Evolutionary conservation across 2,888 invertebrate species (phyloP).

Genomic region (Folsomia manolachei): DNA sequence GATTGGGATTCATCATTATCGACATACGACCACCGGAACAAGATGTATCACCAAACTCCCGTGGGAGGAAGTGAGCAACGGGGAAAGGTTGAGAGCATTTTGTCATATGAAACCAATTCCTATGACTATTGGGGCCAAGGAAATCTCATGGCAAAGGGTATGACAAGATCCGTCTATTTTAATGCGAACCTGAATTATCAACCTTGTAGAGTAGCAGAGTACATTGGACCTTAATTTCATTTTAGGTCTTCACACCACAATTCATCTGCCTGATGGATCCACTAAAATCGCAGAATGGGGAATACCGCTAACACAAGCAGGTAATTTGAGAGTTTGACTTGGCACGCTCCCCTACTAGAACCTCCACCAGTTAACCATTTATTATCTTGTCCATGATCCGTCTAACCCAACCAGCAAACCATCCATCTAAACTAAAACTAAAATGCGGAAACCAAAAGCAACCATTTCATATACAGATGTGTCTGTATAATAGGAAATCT

Average conservation of each 20-base stretch:
- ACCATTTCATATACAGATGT: too few species aligned
- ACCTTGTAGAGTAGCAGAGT: not conserved
- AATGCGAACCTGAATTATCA: not conserved
- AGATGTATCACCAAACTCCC: too few species aligned
- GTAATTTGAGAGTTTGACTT: constrained; percentile 39
- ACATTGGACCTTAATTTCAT: too few species aligned
- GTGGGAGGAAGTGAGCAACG: constrained; percentile 56
- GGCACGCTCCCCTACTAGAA: not conserved
- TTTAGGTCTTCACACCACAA: constrained; percentile 66
- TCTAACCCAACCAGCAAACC: not conserved
- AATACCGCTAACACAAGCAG: constrained; percentile 58
- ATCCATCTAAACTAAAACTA: not conserved
- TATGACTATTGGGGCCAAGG: constrained; percentile 76
- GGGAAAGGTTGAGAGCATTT: constrained; percentile 66
- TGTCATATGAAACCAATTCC: constrained; percentile 69
- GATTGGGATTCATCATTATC: constrained; percentile 51
- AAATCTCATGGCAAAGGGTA: too few species aligned
- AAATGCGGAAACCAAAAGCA: too few species aligned
- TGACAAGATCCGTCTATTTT: not conserved
- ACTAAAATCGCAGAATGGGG: constrained; percentile 66
- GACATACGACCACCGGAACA: constrained; percentile 59
- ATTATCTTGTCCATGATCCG: constrained; percentile 5
- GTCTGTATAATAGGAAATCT: not conserved
- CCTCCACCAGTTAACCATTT: not conserved
- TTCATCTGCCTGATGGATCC: constrained; percentile 62